Evolutionary conservation across 2,888 invertebrate species (phyloP).

Genomic region (Allophyes oxyacanthae): DNA sequence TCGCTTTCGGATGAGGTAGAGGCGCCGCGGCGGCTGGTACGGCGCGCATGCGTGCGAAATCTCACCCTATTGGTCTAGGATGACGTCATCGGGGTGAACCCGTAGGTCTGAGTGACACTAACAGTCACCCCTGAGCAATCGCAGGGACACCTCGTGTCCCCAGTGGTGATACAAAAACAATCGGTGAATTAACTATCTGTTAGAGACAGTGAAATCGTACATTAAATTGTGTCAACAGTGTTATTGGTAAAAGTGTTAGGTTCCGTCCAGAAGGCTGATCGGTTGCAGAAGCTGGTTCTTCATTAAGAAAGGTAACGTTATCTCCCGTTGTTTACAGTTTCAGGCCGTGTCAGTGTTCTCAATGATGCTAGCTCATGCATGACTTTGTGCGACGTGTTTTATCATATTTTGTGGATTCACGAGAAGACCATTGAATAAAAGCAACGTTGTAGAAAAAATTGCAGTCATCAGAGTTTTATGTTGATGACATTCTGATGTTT

Average conservation of each 20-base stretch:
- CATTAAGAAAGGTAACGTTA: constrained; percentile 63
- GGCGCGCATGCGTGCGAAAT: constrained; percentile 81
- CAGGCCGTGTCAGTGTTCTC: constrained; percentile 71
- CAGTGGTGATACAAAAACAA: constrained; percentile 76
- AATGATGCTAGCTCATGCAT: constrained; percentile 73
- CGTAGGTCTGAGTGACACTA: constrained; percentile 83
- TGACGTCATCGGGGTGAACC: constrained; percentile 89
- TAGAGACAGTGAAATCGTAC: constrained; percentile 63
- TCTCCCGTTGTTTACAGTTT: constrained; percentile 75
- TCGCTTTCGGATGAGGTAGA: constrained; percentile 65
- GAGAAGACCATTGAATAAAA: constrained; percentile 28
- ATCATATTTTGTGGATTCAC: constrained; percentile 51
- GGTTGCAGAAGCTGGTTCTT: constrained; percentile 30
- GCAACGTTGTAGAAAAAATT: constrained; percentile 23
- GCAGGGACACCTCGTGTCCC: constrained; percentile 74
- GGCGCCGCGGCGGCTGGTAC: constrained; percentile 85
- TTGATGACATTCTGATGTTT: constrained; percentile 40
- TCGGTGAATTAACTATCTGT: constrained; percentile 66
- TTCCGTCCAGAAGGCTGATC: constrained; percentile 17
- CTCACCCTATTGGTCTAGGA: constrained; percentile 86
- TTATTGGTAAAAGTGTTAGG: constrained; percentile 53
- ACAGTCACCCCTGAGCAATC: constrained; percentile 85
- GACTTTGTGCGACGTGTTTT: constrained; percentile 60
- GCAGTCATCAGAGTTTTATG: constrained; percentile 19
- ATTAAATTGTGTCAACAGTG: constrained; percentile 65